Evolutionary conservation across 2,113 vertebrate species (phyloP), one percentile per base, ranked within the genome.

Genomic region (Mirounga angustirostris): DNA sequence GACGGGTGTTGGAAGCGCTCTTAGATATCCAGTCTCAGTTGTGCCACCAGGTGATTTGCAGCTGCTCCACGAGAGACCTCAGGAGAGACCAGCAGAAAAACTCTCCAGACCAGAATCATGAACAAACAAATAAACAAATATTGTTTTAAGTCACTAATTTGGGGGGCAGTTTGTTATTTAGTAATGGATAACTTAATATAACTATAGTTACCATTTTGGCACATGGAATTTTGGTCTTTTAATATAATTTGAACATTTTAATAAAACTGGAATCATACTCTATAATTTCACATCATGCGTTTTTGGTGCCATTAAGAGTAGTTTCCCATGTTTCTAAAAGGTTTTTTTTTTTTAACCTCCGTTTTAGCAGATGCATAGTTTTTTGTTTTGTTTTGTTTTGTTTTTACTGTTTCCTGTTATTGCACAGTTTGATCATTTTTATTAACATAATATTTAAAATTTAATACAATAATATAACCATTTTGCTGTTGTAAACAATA

Each of bases 401-500:
- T 43, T 67, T 46, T 80, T 58, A 74, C 59, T 69, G 85, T 94
- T 93, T 94, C 24, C 26, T 67, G 19, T 83, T 81, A 50, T 71
- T 93, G 40, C 18, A 89, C 14, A 80, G 67, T 95, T 89, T 86
- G 50, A 26, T 78, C 33, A 21, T 83, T 94, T 63, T 15, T 90
- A 30, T 76, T 78, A 78, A 78, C 26, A 26, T 43, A 73, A 43
- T 76, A 78, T 78, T 78, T 78, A 78, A 78, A 43, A 78, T 78
- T 50, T 78, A 50, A 78, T 28, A 50, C 40, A 40, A n/a, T 69
- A 67, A n/a, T 67, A 67, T 16, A 18, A 8, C 33, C 65, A 91
- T 93, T 98, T 97, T 89, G 30, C 46, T 83, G 40, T 89, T 91
- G 84, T 88, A 89, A 74, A 94, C 21, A 91, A 61, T 22, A 65